These are phyloP conservation scores for Parauchenoglanis punctatus DNA, from an alignment of 2,797 vertebrate genomes.

Conservation along the genomic window DNA sequence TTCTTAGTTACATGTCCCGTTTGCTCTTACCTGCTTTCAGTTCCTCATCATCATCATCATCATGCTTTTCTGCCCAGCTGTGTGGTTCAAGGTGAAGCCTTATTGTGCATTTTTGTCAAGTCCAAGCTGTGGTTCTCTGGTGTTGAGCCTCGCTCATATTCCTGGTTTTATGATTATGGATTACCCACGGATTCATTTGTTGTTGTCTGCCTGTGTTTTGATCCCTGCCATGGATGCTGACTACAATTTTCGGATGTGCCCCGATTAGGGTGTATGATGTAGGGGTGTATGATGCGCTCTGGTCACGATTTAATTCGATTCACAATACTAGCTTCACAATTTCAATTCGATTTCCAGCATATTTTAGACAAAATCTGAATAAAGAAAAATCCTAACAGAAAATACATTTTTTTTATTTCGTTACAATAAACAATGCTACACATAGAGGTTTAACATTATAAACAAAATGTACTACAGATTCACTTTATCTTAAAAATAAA, in stretches of 20 bases:
- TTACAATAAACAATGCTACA: not conserved
- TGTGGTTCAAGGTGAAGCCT: not conserved
- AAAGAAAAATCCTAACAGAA: not conserved
- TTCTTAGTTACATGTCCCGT: not conserved
- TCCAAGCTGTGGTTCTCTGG: not conserved
- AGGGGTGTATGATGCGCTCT: not conserved
- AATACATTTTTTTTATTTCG: not conserved
- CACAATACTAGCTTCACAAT: not conserved
- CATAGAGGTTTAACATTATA: not conserved
- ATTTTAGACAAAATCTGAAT: not conserved
- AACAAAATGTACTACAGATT: not conserved
- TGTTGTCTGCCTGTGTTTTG: not conserved
- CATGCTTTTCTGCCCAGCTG: not conserved
- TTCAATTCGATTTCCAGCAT: not conserved
- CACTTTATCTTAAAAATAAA: not conserved
- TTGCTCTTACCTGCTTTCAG: not conserved
- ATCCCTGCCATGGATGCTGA: not conserved
- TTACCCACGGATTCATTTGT: no score
- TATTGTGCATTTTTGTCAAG: not conserved
- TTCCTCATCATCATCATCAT: not conserved
- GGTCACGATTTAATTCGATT: not conserved
- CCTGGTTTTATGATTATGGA: not conserved
- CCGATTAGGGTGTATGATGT: not conserved
- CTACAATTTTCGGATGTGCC: not conserved
- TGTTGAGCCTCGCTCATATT: not conserved